Evolutionary conservation across 2,113 vertebrate genomes (phyloP).

Genomic region (Labeo rohita): DNA sequence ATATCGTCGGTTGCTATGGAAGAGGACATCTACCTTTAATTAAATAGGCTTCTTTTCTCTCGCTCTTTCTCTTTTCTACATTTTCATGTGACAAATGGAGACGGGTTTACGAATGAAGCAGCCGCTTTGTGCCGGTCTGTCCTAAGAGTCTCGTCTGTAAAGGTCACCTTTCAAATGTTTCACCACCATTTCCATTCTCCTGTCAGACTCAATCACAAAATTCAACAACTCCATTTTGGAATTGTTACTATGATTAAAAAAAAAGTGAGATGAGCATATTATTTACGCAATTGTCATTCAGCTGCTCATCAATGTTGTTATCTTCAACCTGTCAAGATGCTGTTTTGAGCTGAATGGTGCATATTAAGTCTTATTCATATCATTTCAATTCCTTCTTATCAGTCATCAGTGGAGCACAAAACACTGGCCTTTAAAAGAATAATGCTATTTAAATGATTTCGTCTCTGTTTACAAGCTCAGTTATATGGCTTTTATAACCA

Average conservation of each 20-base stretch:
- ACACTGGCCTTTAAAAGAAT: constrained; percentile 49
- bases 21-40: constrained; percentile 23
- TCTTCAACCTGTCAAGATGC: constrained; percentile 50
- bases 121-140: constrained; percentile 30
- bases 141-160: constrained; percentile 40
- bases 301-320: constrained; percentile 24
- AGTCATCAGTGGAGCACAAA: constrained; percentile 39
- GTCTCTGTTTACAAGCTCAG: not conserved
- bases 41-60: constrained; percentile 1
- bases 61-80: not conserved
- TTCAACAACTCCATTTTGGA: constrained; percentile 27
- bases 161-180: constrained; percentile 58
- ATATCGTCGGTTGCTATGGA: constrained; percentile 40
- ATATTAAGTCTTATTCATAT: constrained; percentile 51
- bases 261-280: not conserved
- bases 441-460: constrained; percentile 8
- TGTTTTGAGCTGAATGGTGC: constrained; percentile 28
- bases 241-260: constrained; percentile 33
- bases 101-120: constrained; percentile 34
- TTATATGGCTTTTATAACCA: not conserved
- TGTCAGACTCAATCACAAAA: constrained; percentile 45
- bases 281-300: constrained; percentile 34
- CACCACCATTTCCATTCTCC: constrained; percentile 45
- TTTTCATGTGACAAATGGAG: constrained; percentile 52
- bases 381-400: constrained; percentile 36